phyloP scores from a whole-genome alignment of 2,888 invertebrate genomes.

The Meiosimyza platycephala region DNA sequence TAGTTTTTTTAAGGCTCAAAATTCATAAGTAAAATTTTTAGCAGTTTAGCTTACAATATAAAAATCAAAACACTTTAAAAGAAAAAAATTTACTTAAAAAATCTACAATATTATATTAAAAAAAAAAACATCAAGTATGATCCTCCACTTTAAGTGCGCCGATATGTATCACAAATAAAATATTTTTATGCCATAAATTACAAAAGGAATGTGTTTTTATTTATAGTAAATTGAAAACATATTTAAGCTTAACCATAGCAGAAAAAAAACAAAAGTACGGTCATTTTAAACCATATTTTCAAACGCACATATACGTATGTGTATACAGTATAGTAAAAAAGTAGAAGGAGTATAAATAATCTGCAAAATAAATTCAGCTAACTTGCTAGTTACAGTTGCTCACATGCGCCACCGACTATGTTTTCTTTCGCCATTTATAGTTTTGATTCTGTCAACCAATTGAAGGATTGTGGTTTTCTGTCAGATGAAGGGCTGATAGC shows the following conservation, averaged over 20 bases:
- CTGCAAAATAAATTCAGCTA: background rate
- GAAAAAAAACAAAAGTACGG: background rate
- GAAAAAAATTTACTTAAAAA: constrained; percentile 7
- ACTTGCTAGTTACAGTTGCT: constrained; percentile 10
- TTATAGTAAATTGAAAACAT: constrained; percentile 13
- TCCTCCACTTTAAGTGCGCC: constrained; percentile 4
- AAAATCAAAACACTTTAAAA: background rate
- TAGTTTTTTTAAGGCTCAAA: too few relatives aligned
- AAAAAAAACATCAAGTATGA: constrained; percentile 5
- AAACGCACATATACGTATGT: constrained; percentile 10
- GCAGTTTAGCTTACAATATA: too few relatives aligned
- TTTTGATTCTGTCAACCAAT: constrained; percentile 94
- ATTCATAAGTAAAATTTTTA: too few relatives aligned
- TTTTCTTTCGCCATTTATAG: constrained; percentile 70
- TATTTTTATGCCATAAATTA: background rate
- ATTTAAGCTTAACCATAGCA: constrained; percentile 19
- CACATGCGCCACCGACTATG: background rate
- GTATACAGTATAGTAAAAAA: constrained; percentile 7
- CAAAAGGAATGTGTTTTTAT: constrained; percentile 18
- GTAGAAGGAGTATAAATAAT: background rate
- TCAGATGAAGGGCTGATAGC: constrained; percentile 89
- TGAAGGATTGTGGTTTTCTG: constrained; percentile 90
- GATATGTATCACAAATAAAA: constrained; percentile 10
- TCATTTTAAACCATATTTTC: constrained; percentile 12
- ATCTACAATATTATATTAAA: constrained; percentile 17